These are phyloP conservation scores for Porphyrio hochstetteri DNA, from an alignment of 2,113 vertebrate species.

Conservation along the genomic window DNA sequence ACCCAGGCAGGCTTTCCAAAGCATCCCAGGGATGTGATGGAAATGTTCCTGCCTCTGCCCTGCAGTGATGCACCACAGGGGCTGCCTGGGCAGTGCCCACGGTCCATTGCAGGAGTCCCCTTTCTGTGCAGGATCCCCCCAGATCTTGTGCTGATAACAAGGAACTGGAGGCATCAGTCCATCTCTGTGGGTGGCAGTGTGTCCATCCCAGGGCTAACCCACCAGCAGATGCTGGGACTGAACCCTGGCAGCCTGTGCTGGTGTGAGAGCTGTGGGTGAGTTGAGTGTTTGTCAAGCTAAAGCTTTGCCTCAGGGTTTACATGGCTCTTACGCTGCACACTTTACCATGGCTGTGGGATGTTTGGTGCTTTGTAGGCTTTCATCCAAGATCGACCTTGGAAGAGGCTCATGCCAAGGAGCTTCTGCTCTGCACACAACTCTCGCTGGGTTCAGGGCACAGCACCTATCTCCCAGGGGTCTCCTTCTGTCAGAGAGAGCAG, in stretches of 20 bases:
- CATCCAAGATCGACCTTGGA: not conserved
- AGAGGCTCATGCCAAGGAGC: not conserved
- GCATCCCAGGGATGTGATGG: fast-evolving
- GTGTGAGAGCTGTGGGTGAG: not conserved
- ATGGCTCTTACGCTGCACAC: not conserved
- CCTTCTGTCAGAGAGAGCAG: too few species aligned
- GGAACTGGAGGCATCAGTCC: not conserved
- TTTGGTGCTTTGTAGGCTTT: not conserved
- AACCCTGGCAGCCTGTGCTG: not conserved
- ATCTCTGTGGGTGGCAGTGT: not conserved
- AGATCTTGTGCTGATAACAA: too few species aligned
- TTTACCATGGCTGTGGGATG: fast-evolving
- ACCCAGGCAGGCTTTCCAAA: not conserved
- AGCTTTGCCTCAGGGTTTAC: not conserved
- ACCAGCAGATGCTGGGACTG: not conserved
- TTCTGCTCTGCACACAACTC: not conserved
- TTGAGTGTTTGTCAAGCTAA: not conserved
- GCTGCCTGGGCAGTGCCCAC: fast-evolving
- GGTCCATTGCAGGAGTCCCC: fast-evolving
- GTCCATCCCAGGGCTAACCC: not conserved
- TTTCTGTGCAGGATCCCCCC: not conserved
- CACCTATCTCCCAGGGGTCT: not conserved
- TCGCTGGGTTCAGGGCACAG: not conserved
- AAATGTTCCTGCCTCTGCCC: not conserved
- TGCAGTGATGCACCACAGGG: fast-evolving